Evolutionary conservation across 2,797 vertebrate genomes (phyloP).

Genomic region (Periophthalmus magnuspinnatus): DNA sequence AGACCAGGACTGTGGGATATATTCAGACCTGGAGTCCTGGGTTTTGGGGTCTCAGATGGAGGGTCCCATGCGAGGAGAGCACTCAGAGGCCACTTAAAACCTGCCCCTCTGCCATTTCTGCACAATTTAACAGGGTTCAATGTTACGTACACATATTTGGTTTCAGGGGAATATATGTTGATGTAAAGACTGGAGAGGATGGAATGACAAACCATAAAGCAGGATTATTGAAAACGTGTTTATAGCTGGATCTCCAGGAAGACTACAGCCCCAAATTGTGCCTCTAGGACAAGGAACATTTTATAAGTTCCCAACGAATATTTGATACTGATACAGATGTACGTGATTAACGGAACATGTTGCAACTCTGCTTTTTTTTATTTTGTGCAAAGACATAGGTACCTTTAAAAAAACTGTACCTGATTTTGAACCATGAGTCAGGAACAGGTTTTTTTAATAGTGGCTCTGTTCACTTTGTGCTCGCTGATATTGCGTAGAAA

Average conservation of each 20-base stretch:
- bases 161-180: constrained; percentile 6
- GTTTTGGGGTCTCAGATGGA: constrained; percentile 27
- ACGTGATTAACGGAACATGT: background rate
- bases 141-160: background rate
- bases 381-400: no score
- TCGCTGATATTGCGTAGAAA: no score
- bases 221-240: background rate
- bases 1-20: constrained; percentile 46
- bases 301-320: background rate
- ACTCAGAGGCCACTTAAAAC: constrained; percentile 10
- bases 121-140: background rate
- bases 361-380: no score
- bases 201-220: background rate
- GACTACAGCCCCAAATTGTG: background rate
- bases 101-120: background rate
- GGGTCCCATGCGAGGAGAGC: constrained; percentile 12
- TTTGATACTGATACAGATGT: background rate
- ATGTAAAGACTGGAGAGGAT: constrained; percentile 1
- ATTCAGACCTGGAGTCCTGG: constrained; percentile 41
- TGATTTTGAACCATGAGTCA: no score
- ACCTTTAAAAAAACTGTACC: no score
- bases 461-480: no score
- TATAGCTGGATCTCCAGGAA: background rate
- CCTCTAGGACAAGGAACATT: background rate
- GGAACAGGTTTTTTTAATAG: no score